Conservation (phyloP, 2,113 vertebrate genomes). For the Aepyceros melampus region DNA sequence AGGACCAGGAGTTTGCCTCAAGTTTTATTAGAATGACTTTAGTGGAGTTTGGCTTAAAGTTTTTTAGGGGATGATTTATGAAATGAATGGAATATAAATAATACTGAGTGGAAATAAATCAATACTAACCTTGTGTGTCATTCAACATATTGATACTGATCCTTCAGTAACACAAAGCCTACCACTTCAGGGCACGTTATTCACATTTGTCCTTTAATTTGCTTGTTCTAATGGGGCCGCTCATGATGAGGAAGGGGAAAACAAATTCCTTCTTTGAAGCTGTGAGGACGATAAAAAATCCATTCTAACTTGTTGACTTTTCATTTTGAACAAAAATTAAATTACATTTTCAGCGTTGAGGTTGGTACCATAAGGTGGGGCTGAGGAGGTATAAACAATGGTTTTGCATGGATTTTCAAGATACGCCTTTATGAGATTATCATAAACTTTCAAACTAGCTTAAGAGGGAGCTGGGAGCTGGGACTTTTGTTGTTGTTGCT, state of each 20-base stretch:
- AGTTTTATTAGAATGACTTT: not conserved
- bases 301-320: conserved; percentile 50
- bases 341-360: conserved; percentile 54
- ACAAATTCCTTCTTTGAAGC: conserved; percentile 65
- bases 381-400: conserved; percentile 34
- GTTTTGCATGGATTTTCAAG: conserved; percentile 37
- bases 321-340: conserved; percentile 69
- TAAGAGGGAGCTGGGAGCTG: not conserved
- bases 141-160: not conserved
- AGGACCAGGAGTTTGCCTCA: not conserved
- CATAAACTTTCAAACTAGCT: not conserved
- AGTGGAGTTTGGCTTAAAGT: not conserved
- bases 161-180: not conserved
- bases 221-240: conserved; percentile 18
- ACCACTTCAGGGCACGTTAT: not conserved
- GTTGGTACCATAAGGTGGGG: conserved; percentile 45
- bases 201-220: not conserved
- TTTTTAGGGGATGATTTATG: not conserved
- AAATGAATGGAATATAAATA: not conserved
- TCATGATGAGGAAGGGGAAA: not conserved
- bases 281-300: conserved; percentile 69
- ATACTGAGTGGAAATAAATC: not conserved
- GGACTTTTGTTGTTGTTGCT: not conserved
- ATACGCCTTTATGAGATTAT: not conserved
- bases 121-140: not conserved